phyloP scores from a whole-genome alignment of 2,888 invertebrate genomes.

The Eristalis intricaria region DNA sequence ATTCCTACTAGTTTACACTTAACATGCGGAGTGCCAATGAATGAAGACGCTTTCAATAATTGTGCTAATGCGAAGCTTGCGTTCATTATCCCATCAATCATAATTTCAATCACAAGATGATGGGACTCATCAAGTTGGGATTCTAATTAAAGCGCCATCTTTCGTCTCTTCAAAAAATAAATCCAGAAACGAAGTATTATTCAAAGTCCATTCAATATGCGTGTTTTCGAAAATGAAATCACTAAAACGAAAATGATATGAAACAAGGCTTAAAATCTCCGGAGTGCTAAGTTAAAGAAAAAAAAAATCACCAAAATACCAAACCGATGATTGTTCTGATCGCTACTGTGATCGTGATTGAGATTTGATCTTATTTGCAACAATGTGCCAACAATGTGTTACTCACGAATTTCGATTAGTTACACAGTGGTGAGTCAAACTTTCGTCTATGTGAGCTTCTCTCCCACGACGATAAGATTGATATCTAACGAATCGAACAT shows the following conservation, averaged over 20 bases:
- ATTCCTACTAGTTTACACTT: background rate
- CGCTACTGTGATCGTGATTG: background rate
- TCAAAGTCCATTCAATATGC: background rate
- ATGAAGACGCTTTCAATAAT: background rate
- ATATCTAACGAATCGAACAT: slow-evolving; percentile 12
- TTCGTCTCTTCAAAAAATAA: background rate
- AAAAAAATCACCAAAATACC: background rate
- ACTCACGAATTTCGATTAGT: background rate
- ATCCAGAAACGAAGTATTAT: background rate
- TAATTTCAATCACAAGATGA: slow-evolving; percentile 1
- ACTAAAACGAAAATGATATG: background rate
- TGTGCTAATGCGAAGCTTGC: background rate
- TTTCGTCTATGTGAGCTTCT: background rate
- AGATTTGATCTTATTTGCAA: background rate
- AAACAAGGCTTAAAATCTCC: background rate
- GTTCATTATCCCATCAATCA: background rate
- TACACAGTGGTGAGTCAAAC: background rate
- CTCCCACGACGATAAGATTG: slow-evolving; percentile 37
- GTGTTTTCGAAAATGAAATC: background rate
- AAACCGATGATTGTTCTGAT: background rate
- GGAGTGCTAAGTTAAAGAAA: background rate
- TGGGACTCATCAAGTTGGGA: background rate
- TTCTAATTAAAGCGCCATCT: background rate
- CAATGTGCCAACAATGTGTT: slow-evolving; percentile 3
- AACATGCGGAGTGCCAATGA: background rate